Conservation (phyloP, 2,797 vertebrate species). For the Todus mexicanus region DNA sequence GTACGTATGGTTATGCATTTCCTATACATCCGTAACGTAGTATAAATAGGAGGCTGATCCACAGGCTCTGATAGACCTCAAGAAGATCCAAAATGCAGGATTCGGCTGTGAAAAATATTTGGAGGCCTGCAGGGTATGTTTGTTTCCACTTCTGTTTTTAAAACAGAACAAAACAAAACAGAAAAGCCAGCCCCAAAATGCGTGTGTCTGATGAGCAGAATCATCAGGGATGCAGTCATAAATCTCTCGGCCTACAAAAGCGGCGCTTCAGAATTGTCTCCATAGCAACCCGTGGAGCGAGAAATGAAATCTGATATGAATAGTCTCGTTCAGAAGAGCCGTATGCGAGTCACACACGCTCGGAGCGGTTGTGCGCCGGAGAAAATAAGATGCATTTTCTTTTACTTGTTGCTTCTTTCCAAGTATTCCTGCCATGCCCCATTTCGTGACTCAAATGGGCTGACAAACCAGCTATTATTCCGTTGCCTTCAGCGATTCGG, state of each 20-base stretch:
- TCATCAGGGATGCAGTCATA: constrained; percentile 33
- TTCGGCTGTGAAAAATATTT: background rate
- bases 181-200: background rate
- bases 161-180: background rate
- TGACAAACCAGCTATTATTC: constrained; percentile 53
- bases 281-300: constrained; percentile 57
- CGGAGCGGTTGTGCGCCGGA: background rate
- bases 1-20: background rate
- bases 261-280: constrained; percentile 44
- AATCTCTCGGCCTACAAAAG: constrained; percentile 59
- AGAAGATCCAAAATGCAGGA: background rate
- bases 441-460: constrained; percentile 34
- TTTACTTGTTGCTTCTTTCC: constrained; percentile 29
- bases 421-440: background rate
- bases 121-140: background rate
- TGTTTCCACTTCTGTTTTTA: constrained; percentile 4
- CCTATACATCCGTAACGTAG: background rate
- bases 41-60: background rate
- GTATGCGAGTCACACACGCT: constrained; percentile 39
- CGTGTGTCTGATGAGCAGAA: constrained; percentile 28
- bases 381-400: constrained; percentile 25
- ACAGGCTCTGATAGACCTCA: background rate
- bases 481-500: constrained; percentile 12
- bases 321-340: background rate
- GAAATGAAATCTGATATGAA: constrained; percentile 63